Base-by-base conservation (phyloP, 2,888 invertebrate species). In the Cistogaster globosa region DNA sequence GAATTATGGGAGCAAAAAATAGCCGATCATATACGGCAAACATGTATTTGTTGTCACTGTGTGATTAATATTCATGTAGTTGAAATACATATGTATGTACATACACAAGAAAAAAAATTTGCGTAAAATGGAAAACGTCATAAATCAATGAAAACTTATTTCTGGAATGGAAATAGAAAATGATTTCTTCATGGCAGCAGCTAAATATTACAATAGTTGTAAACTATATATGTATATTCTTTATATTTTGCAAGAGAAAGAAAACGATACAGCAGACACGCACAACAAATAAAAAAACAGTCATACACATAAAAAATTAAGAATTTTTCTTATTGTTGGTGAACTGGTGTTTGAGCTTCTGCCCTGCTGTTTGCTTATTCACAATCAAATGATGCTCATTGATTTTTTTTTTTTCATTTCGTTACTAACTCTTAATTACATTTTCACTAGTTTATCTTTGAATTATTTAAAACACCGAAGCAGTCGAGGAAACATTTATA, bases 251-350 rank as follows among this genome's bases (percentile, higher is more conserved):
- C n/a, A 42, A 69, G 51, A 36, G 53, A 58, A 71, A 60, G 16
- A 16, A 32, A 77, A 22, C 69, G 26, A 38, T 22, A 26, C 18
- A 72, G 63, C 18, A 72, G 63, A 57, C 71, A 26, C 36, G 51
- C 36, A 63, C 60, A 57, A 60, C 14, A 74, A 67, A 42, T 26
- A 42, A 18, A 75, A 67, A 77, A 60, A 77, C 65, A 58, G 32
- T 71, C 69, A 51, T 67, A 48, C 55, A 71, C 83, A 72, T n/a
- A 62, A 45, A 53, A 69, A 75, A 45, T 65, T 53, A 84, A 84
- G 84, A 84, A 76, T 80, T 79, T 84, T 80, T 84, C 71, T 80
- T 84, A 76, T 84, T 84, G 80, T 77, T 84, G 67, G 58, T 63
- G 69, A 71, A 71, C 63, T 82, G 68, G 68, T 75, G 81, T 62